Conservation (phyloP, 92 coral and sea anemone species). For the Epizoanthus fatuus region DNA sequence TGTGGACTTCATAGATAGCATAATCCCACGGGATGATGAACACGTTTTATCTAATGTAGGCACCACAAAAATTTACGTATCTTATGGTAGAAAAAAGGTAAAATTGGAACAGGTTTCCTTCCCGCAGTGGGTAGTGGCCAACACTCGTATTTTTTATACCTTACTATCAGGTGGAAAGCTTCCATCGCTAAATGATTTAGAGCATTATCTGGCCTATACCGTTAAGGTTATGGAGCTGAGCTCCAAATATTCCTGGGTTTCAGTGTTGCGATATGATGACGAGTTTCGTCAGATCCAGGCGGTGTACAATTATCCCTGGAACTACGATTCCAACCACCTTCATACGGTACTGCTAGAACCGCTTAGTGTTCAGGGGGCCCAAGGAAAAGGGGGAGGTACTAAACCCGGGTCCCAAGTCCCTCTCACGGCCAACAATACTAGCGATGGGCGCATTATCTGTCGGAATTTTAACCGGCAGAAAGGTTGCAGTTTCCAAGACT, state of each 20-base stretch:
- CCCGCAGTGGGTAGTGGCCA: background rate
- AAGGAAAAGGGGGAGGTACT: background rate
- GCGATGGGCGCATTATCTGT: conserved; percentile 32
- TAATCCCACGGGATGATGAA: background rate
- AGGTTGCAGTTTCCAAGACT: conserved; percentile 1
- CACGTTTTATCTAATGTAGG: background rate
- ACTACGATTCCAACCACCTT: conserved; percentile 61
- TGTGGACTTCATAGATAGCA: background rate
- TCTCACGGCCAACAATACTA: background rate
- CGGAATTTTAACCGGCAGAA: background rate
- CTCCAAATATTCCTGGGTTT: conserved; percentile 50
- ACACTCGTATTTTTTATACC: background rate
- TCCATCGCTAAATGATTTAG: background rate
- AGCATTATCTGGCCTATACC: conserved; percentile 55
- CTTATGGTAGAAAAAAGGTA: background rate
- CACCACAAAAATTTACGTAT: background rate
- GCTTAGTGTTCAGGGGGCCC: background rate
- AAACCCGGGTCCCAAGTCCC: background rate
- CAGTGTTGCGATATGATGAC: conserved; percentile 40
- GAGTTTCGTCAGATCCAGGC: conserved; percentile 66
- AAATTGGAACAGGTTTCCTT: background rate
- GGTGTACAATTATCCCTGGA: conserved; percentile 52
- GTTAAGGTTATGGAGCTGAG: conserved; percentile 65
- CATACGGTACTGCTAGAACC: conserved; percentile 58
- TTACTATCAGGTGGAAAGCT: background rate